Base-by-base conservation (phyloP, 2,888 invertebrate genomes). In the Nomada goodeniana region DNA sequence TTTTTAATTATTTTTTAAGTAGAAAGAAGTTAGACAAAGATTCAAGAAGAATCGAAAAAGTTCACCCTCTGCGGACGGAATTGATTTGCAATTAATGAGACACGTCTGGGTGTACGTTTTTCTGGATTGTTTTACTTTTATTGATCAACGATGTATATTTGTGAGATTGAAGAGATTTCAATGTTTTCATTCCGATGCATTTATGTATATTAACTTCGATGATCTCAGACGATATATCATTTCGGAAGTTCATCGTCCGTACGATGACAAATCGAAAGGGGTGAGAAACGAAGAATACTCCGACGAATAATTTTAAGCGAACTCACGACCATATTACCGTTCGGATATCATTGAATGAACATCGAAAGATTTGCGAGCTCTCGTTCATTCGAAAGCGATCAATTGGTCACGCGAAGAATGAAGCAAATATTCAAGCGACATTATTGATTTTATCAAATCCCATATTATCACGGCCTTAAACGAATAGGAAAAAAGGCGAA, bases 141-240 rank as follows among this genome's bases (percentile, higher is more conserved):
- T 60, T 13, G 36, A 50, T 70, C 55, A 11, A 7, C 42, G 42
- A 64, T 60, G 60, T 60, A n/a, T 36, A 44, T 23, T 59, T 59
- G 70, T 20, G 20, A 36, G 50, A 50, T n/a, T 1, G 26, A 42
- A 36, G 42, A 3, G 36, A 23, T 44, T 50, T 59, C 53, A 52
- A 67, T n/a, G 18, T 60, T 53, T 68, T 76, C 76, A 60, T 68
- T 63, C 57, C 63, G 63, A 20, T 72, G 75, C 82, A 75, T 70
- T 82, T 82, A 71, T 36, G 36, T 36, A 36, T 10, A 60, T 74
- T 60, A 55, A 72, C 36, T 11, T 64, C 53, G 70, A 75, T 83
- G 83, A 83, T 83, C 83, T 83, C 83, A 75, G 69, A 71, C 52
- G 44, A 42, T 67, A 59, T 63, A 52, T 71, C 53, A 60, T 47